phyloP scores from a whole-genome alignment of 2,888 invertebrate species.

The Omphaloscelis lunosa region DNA sequence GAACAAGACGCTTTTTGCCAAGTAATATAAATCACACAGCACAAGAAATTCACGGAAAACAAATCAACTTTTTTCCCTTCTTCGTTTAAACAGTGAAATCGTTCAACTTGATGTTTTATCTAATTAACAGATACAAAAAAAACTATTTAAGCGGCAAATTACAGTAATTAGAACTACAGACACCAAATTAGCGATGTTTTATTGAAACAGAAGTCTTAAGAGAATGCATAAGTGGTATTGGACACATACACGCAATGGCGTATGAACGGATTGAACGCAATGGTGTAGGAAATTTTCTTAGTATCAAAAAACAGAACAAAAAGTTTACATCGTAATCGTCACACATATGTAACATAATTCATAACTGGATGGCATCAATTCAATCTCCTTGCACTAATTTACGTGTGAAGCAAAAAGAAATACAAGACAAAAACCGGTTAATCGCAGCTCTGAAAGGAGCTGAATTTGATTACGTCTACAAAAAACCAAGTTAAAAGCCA shows the following conservation, averaged over 20 bases:
- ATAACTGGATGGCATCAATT: constrained; percentile 16
- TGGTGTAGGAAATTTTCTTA: constrained; percentile 46
- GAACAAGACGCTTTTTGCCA: neutral
- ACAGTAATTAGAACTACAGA: constrained; percentile 69
- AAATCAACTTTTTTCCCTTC: constrained; percentile 44
- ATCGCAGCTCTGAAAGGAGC: constrained; percentile 1
- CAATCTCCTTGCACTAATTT: constrained; percentile 1
- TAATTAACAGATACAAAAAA: constrained; percentile 64
- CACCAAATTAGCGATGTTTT: constrained; percentile 64
- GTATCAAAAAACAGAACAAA: constrained; percentile 40
- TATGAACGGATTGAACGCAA: constrained; percentile 67
- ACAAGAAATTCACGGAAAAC: constrained; percentile 54
- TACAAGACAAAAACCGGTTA: neutral
- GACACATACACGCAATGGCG: constrained; percentile 68
- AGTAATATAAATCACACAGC: constrained; percentile 32
- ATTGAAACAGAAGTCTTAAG: constrained; percentile 66
- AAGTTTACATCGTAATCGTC: constrained; percentile 20
- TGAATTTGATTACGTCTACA: neutral
- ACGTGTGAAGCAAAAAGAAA: neutral
- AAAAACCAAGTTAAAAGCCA: constrained; percentile 5
- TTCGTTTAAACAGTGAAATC: constrained; percentile 45
- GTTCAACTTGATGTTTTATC: constrained; percentile 59
- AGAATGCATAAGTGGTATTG: constrained; percentile 57
- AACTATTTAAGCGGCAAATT: constrained; percentile 56
- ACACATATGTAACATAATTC: constrained; percentile 9